phyloP scores from a whole-genome alignment of 2,113 vertebrate species.

The Pseudolaguvia tuberculata region DNA sequence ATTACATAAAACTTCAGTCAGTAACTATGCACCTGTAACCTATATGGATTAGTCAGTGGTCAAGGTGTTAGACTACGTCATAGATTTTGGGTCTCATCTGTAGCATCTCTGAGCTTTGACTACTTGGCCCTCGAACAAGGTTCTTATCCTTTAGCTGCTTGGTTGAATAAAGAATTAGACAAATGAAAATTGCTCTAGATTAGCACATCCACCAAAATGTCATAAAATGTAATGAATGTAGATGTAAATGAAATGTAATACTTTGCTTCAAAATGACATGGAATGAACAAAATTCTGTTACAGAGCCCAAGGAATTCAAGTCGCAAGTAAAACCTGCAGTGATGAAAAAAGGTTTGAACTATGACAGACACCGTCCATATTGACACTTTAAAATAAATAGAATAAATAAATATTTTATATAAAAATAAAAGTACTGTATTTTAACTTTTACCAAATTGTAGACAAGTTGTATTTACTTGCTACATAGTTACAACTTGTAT shows the following conservation, averaged over 20 bases:
- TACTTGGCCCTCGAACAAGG: too few species aligned
- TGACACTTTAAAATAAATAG: background rate
- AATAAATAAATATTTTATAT: too few species aligned
- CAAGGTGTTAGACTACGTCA: too few species aligned
- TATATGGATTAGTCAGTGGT: background rate
- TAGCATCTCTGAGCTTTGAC: too few species aligned
- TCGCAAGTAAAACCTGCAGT: conserved; percentile 48
- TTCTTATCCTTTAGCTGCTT: too few species aligned
- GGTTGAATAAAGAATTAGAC: too few species aligned
- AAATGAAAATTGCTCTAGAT: too few species aligned
- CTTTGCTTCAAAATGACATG: too few species aligned
- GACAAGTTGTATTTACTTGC: background rate
- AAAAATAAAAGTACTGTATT: too few species aligned
- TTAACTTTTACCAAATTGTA: too few species aligned
- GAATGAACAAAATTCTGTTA: background rate
- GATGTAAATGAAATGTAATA: background rate
- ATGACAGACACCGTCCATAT: background rate
- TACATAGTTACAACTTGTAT: background rate
- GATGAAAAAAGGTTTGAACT: conserved; percentile 43
- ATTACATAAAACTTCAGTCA: background rate
- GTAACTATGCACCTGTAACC: background rate
- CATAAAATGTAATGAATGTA: background rate
- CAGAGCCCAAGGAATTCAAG: conserved; percentile 48
- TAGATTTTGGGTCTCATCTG: too few species aligned
- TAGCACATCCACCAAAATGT: too few species aligned